These are phyloP conservation scores for Trichomycterus rosablanca DNA, from an alignment of 2,113 vertebrate species.

Conservation along the genomic window DNA sequence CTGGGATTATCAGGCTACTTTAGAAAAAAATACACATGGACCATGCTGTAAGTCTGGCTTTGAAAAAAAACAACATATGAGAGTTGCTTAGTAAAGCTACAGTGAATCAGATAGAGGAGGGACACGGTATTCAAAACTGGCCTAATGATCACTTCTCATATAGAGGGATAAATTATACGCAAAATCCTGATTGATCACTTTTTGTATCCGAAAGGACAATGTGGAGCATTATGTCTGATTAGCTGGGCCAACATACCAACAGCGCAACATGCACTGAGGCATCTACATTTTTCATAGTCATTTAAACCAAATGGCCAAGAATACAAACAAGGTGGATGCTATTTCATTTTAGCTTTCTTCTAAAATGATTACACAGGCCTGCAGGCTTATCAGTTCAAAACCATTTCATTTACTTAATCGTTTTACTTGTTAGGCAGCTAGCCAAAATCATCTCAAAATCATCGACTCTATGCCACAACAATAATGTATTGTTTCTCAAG, in stretches of 20 bases:
- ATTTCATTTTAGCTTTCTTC: too few relatives aligned
- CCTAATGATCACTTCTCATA: not conserved
- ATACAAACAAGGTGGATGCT: too few relatives aligned
- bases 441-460: too few relatives aligned
- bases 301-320: too few relatives aligned
- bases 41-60: too few relatives aligned
- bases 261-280: not conserved
- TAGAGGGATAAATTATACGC: not conserved
- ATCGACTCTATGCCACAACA: too few relatives aligned
- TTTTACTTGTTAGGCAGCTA: too few relatives aligned
- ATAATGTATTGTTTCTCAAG: too few relatives aligned
- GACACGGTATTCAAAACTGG: conserved; percentile 1
- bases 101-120: not conserved
- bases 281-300: too few relatives aligned
- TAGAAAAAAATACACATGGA: not conserved
- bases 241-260: not conserved
- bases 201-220: not conserved
- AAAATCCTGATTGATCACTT: not conserved
- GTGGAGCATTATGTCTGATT: not conserved
- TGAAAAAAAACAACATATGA: not conserved
- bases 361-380: too few relatives aligned
- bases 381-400: too few relatives aligned
- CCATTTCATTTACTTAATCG: too few relatives aligned
- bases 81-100: not conserved
- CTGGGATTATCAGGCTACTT: conserved; percentile 13